phyloP scores from a whole-genome alignment of 2,113 vertebrate species.

The Aldabrachelys gigantea region DNA sequence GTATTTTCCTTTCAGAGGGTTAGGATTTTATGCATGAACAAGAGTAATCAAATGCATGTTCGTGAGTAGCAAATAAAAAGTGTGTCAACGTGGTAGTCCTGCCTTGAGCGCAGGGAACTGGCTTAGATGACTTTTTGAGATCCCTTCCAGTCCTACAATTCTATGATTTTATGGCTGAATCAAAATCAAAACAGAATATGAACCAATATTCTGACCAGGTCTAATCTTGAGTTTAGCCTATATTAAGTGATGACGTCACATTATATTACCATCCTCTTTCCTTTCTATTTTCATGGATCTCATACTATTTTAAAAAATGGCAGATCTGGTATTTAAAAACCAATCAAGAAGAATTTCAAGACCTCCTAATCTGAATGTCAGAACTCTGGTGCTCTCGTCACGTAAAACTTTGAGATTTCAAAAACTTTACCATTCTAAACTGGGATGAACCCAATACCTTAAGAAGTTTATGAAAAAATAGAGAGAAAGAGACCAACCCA shows the following conservation, averaged over 20 bases:
- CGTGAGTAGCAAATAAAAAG: background rate
- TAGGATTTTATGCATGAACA: no score
- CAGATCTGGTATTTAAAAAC: background rate
- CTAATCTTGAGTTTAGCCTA: background rate
- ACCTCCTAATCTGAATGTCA: background rate
- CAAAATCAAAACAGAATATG: background rate
- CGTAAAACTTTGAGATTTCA: no score
- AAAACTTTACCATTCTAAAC: no score
- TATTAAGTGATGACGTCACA: background rate
- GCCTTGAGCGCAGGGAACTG: background rate
- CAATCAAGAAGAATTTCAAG: background rate
- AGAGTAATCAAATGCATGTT: background rate
- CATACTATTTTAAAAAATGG: background rate
- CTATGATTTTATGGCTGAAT: background rate
- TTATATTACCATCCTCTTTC: background rate
- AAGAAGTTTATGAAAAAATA: no score
- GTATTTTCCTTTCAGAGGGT: background rate
- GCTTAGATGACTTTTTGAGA: background rate
- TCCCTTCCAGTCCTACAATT: background rate
- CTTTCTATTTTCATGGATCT: background rate
- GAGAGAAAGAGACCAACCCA: background rate
- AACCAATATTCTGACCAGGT: background rate
- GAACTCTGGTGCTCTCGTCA: background rate
- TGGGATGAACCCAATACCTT: no score
- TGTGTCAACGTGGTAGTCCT: background rate